Evolutionary conservation across 2,888 invertebrate species (phyloP).

Genomic region (Lithosia quadra): DNA sequence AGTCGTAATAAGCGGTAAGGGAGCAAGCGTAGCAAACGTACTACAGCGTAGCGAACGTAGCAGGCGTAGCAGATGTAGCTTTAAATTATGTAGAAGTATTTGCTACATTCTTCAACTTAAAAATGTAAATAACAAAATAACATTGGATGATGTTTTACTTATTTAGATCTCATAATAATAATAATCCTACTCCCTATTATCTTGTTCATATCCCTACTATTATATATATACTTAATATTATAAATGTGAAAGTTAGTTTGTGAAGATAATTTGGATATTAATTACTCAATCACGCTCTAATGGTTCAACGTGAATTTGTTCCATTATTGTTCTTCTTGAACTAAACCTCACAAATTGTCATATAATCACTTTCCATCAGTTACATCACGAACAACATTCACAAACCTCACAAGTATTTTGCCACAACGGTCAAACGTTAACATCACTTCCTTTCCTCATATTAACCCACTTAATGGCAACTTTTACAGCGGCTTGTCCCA

Average conservation of each 20-base stretch:
- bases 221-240: too few relatives aligned
- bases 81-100: not conserved
- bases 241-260: not conserved
- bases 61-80: not conserved
- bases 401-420: constrained; percentile 7
- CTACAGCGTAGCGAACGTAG: not conserved
- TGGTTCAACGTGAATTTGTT: too few relatives aligned
- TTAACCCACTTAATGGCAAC: constrained; percentile 30
- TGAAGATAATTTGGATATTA: too few relatives aligned
- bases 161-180: not conserved
- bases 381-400: not conserved
- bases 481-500: constrained; percentile 45
- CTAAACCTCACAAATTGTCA: not conserved
- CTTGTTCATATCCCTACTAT: too few relatives aligned
- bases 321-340: not conserved
- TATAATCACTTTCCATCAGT: not conserved
- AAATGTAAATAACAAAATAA: not conserved
- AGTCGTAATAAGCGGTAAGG: not conserved
- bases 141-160: not conserved
- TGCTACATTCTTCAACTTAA: not conserved
- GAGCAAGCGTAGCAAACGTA: not conserved
- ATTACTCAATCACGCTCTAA: too few relatives aligned
- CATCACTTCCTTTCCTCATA: constrained; percentile 24
- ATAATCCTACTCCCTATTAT: too few relatives aligned
- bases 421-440: constrained; percentile 9